These are phyloP conservation scores for Arrhamphus sclerolepis DNA, from an alignment of 2,797 vertebrate genomes.

Conservation along the genomic window DNA sequence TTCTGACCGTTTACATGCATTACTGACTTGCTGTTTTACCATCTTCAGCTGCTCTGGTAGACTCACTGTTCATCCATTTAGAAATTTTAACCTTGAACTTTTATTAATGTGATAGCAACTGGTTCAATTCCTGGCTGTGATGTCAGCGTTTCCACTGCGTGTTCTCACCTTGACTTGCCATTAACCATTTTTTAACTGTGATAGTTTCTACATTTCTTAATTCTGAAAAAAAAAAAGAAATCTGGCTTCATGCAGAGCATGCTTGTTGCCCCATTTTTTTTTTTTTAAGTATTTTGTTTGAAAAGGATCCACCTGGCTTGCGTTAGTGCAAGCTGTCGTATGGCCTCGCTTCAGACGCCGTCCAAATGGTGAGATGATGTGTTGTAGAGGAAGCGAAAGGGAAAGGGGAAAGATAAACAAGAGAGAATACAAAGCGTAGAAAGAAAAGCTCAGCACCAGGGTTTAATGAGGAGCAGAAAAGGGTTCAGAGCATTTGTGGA, in stretches of 20 bases:
- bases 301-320: slow-evolving; percentile 19
- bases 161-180: slow-evolving; percentile 8
- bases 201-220: slow-evolving; percentile 16
- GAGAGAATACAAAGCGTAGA: slow-evolving; percentile 39
- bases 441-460: slow-evolving; percentile 33
- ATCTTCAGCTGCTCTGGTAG: slow-evolving; percentile 13
- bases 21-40: slow-evolving; percentile 56
- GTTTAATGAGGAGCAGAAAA: slow-evolving; percentile 37
- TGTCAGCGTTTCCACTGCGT: slow-evolving; percentile 17
- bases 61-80: slow-evolving; percentile 11
- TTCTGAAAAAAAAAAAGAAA: slow-evolving; percentile 12
- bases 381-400: slow-evolving; percentile 58
- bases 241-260: slow-evolving; percentile 15
- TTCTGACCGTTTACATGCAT: slow-evolving; percentile 39
- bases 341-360: neutral
- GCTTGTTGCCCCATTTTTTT: neutral
- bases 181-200: slow-evolving; percentile 29
- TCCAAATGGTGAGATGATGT: slow-evolving; percentile 6
- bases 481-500: slow-evolving; percentile 47
- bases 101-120: slow-evolving; percentile 12
- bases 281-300: slow-evolving; percentile 3
- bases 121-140: slow-evolving; percentile 16
- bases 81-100: neutral
- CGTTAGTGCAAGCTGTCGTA: slow-evolving; percentile 7
- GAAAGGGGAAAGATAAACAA: slow-evolving; percentile 49